Evolutionary conservation across 2,888 invertebrate genomes (phyloP).

Genomic region (Lobophora halterata): DNA sequence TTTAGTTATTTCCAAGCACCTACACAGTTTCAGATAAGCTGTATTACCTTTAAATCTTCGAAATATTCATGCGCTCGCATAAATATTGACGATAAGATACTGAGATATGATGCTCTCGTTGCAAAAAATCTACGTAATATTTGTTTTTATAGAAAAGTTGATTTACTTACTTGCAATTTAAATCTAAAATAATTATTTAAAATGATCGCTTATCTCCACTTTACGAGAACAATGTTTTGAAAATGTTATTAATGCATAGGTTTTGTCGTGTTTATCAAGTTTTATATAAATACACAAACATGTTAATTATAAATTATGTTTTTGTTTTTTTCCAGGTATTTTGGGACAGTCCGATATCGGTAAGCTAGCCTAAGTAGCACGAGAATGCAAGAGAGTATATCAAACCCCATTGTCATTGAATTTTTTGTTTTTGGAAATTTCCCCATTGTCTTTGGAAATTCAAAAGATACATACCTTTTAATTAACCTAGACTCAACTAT

Average conservation of each 20-base stretch:
- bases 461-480: no score
- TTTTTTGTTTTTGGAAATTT: conserved; percentile 53
- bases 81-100: conserved; percentile 58
- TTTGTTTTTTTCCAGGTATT: conserved; percentile 70
- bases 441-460: conserved; percentile 52
- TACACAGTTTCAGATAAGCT: conserved; percentile 69
- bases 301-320: conserved; percentile 29
- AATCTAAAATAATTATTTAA: no score
- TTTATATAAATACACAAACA: no score
- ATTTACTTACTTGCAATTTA: no score
- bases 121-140: conserved; percentile 20
- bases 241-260: no score
- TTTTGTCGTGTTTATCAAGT: no score
- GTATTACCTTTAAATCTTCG: conserved; percentile 65
- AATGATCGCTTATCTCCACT: no score
- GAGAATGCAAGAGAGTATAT: conserved; percentile 51
- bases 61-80: conserved; percentile 75
- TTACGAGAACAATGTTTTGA: no score
- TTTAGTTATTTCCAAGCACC: conserved; percentile 64
- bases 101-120: conserved; percentile 25
- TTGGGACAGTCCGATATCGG: conserved; percentile 56
- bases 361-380: conserved; percentile 47
- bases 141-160: no score
- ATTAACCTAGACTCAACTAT: conserved; percentile 37
- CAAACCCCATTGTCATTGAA: conserved; percentile 60